Evolutionary conservation across 2,113 vertebrate genomes (phyloP).

Genomic region (Epinephelus lanceolatus): DNA sequence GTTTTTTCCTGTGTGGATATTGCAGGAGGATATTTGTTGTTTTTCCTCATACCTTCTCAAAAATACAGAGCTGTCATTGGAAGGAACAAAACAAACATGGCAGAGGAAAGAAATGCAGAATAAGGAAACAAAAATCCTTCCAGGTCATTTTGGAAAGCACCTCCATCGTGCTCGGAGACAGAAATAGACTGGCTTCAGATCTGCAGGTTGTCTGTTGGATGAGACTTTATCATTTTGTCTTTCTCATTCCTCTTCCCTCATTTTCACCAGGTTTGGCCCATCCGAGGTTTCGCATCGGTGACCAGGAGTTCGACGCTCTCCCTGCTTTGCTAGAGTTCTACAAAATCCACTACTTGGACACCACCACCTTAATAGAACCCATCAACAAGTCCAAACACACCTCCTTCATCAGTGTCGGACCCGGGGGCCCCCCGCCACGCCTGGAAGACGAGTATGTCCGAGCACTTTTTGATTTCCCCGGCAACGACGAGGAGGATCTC

Average conservation of each 20-base stretch:
- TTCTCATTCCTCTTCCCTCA: constrained; percentile 5
- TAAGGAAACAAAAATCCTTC: constrained; percentile 41
- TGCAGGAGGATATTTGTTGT: background rate
- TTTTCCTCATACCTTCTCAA: constrained; percentile 18
- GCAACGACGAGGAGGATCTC: constrained; percentile 98
- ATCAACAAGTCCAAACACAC: constrained; percentile 93
- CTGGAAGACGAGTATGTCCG: constrained; percentile 95
- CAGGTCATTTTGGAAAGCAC: constrained; percentile 57
- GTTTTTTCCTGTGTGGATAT: background rate
- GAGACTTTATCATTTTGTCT: background rate
- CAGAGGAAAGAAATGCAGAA: constrained; percentile 9
- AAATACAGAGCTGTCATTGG: background rate
- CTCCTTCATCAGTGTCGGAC: constrained; percentile 74
- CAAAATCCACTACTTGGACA: constrained; percentile 99
- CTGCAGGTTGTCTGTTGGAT: background rate
- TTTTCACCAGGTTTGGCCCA: constrained; percentile 85
- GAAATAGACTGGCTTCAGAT: constrained; percentile 16
- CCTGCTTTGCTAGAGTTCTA: constrained; percentile 98
- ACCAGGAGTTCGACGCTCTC: constrained; percentile 98
- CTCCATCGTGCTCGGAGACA: background rate
- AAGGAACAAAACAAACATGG: background rate
- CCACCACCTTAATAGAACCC: constrained; percentile 98
- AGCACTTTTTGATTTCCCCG: constrained; percentile 98
- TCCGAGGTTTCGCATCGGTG: constrained; percentile 95
- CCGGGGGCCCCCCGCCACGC: constrained; percentile 85